Conservation (phyloP, 2,113 vertebrate species). For the Oceanodroma tethys region DNA sequence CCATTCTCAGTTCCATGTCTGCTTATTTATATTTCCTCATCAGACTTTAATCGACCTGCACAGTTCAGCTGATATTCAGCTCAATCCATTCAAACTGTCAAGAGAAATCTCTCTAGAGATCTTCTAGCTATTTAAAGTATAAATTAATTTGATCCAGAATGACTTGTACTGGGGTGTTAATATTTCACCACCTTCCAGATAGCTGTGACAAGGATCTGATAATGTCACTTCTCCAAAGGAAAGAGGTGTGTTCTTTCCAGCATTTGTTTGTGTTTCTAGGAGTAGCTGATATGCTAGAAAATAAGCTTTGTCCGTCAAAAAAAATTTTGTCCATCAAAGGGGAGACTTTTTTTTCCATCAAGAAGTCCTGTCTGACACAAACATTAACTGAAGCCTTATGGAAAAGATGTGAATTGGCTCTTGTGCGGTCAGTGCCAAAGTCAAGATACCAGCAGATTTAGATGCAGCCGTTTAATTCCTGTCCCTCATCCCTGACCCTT, state of each 20-base stretch:
- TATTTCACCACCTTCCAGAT: neutral
- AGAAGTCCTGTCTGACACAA: neutral
- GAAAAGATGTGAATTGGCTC: neutral
- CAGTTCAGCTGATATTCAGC: neutral
- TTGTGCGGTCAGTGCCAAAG: neutral
- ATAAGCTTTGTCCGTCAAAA: neutral
- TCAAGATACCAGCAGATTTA: neutral
- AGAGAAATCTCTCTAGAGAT: neutral
- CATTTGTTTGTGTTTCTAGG: neutral
- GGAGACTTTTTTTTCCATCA: neutral
- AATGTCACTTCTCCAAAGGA: neutral
- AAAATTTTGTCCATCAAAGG: neutral
- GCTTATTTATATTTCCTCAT: slow-evolving; percentile 3
- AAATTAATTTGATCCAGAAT: neutral
- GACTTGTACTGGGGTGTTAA: neutral
- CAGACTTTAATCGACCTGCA: neutral
- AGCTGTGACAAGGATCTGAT: neutral
- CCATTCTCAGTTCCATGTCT: neutral
- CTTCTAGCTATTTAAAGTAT: neutral
- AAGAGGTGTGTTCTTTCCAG: neutral
- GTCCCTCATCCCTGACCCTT: neutral
- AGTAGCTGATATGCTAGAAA: neutral
- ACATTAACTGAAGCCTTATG: neutral
- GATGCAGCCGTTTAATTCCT: neutral
- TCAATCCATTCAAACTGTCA: neutral